Conservation (phyloP, 2,113 vertebrate genomes). For the Neodontobutis hainanensis region DNA sequence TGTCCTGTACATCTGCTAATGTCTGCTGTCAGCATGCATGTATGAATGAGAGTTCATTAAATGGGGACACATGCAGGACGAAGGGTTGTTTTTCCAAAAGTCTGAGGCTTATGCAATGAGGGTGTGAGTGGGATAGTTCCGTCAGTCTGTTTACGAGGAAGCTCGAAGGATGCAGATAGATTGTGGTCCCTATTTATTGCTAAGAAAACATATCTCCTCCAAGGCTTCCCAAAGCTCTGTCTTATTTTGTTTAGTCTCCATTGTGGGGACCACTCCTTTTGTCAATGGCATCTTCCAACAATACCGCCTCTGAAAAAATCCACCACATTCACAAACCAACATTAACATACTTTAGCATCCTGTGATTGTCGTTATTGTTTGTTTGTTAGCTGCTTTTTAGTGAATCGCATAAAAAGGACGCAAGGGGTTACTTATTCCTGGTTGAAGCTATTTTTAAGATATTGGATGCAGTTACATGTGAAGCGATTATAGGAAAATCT, state of each 20-base stretch:
- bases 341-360: slow-evolving; percentile 34
- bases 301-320: slow-evolving; percentile 14
- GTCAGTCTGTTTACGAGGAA: slow-evolving; percentile 62
- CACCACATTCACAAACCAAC: slow-evolving; percentile 3
- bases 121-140: slow-evolving; percentile 43
- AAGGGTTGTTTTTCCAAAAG: slow-evolving; percentile 45
- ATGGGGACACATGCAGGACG: slow-evolving; percentile 6
- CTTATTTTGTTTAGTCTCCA: slow-evolving; percentile 50
- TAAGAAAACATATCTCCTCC: slow-evolving; percentile 39
- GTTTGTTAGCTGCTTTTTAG: background rate
- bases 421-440: slow-evolving; percentile 1
- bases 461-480: background rate
- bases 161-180: slow-evolving; percentile 41
- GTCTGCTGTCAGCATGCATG: slow-evolving; percentile 9
- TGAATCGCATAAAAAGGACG: background rate
- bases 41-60: background rate
- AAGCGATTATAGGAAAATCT: background rate
- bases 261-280: slow-evolving; percentile 42
- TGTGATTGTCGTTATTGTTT: slow-evolving; percentile 39
- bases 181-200: slow-evolving; percentile 58
- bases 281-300: slow-evolving; percentile 4
- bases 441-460: background rate
- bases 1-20: slow-evolving; percentile 24
- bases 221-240: slow-evolving; percentile 10
- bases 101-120: slow-evolving; percentile 55